Percentiles rank a stretch among this genome's conserved stretches.
phyloP scores from a whole-genome alignment of 2,888 invertebrate species.

The Dromius quadrimaculatus region DNA sequence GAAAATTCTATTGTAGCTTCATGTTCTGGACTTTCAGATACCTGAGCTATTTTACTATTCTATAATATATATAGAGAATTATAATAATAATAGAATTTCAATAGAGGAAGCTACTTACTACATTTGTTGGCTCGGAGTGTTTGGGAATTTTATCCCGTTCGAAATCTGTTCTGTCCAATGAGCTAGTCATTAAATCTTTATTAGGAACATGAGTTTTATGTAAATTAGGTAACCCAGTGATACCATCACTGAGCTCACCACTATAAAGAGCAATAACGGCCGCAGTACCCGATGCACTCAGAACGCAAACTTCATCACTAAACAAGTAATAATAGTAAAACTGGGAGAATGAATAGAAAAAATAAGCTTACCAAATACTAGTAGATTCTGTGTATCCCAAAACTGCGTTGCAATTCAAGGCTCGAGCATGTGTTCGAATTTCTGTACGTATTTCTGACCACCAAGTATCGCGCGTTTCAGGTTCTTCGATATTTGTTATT shows the following conservation, averaged over 20 bases:
- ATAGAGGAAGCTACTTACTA: no score
- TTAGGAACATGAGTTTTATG: conserved; percentile 56
- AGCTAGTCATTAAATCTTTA: conserved; percentile 67
- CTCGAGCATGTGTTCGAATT: conserved; percentile 92
- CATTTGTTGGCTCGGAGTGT: conserved; percentile 16
- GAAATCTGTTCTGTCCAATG: conserved; percentile 69
- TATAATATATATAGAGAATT: conserved; percentile 50
- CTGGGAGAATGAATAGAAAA: conserved; percentile 19
- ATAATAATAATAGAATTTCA: conserved; percentile 4
- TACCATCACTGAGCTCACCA: conserved; percentile 60
- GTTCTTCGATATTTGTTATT: conserved; percentile 87
- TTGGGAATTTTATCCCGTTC: conserved; percentile 64
- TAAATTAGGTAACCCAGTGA: conserved; percentile 58
- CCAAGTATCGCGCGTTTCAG: conserved; percentile 93
- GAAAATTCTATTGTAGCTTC: conserved; percentile 53
- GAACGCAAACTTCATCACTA: conserved; percentile 94
- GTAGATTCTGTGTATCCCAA: conserved; percentile 94
- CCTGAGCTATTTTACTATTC: conserved; percentile 56
- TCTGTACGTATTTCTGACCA: conserved; percentile 97
- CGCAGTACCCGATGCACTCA: conserved; percentile 95
- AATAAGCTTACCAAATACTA: conserved; percentile 82
- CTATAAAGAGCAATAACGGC: conserved; percentile 79
- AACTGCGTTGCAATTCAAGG: conserved; percentile 93
- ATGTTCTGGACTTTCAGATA: conserved; percentile 64
- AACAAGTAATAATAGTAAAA: background rate